These are phyloP conservation scores for Pseudomyrmex sp. DNA, from an alignment of 1,140 invertebrate species.

Conservation along the genomic window DNA sequence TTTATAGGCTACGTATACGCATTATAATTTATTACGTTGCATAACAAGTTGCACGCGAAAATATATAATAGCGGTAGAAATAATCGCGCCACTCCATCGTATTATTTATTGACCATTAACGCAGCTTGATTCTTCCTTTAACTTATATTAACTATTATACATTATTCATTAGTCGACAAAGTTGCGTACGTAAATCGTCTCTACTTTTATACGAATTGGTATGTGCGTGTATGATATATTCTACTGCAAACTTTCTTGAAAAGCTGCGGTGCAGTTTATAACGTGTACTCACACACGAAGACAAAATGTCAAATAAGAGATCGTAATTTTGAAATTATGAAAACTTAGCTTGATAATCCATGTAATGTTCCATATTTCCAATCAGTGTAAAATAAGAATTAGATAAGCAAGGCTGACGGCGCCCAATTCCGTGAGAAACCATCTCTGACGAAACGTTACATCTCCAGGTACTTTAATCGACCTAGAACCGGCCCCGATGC, in stretches of 20 bases:
- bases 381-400: too few species aligned
- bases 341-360: too few species aligned
- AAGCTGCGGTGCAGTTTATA: too few species aligned
- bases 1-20: background rate
- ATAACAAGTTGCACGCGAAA: slow-evolving; percentile 10
- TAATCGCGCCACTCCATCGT: background rate
- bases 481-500: slow-evolving; percentile 36
- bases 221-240: too few species aligned
- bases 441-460: slow-evolving; percentile 33
- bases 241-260: too few species aligned
- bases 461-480: slow-evolving; percentile 42
- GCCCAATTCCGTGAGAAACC: slow-evolving; percentile 68
- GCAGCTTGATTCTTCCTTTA: background rate
- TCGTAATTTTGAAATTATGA: too few species aligned
- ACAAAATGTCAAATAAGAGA: too few species aligned
- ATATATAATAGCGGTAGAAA: slow-evolving; percentile 7
- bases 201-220: too few species aligned
- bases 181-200: background rate
- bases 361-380: too few species aligned
- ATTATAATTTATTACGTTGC: slow-evolving; percentile 19
- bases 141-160: background rate
- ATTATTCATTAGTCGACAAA: background rate
- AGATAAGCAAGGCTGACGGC: slow-evolving; percentile 43
- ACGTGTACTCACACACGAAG: too few species aligned
- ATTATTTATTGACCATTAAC: background rate